Base-by-base conservation (phyloP, 2,888 invertebrate genomes). In the Cyclophora punctaria region DNA sequence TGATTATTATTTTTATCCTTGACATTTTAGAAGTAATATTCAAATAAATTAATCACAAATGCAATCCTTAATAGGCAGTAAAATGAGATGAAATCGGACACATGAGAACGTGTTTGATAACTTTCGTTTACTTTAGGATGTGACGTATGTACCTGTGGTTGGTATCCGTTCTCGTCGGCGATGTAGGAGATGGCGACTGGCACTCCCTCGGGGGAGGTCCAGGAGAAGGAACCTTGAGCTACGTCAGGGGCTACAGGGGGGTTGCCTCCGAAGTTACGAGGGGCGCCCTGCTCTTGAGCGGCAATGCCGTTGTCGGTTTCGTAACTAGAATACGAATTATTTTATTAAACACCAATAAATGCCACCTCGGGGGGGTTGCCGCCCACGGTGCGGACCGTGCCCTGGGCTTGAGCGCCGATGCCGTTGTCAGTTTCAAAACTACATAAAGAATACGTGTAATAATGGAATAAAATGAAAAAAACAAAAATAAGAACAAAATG, bases 151-250 rank as follows among this genome's bases (percentile, higher is more conserved):
- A 83, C 93, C 74, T 86, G 77, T 35, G 93, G 90, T 57, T 91
- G 91, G 89, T 91, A 93, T 52, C 94, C 93, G 59, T 92, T 91
- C 72, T 93, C 93, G 62, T 93, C 92, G 59, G 94, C 93, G 51
- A 89, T 68, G 77, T 93, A 94, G 45, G 81, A 77, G 53, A 93
- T 71, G n/a, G 78, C 68, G 62, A 92, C 83, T 7, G 83, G 82
- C 44, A 88, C 78, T n/a, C 93, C 93, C 59, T 93, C 93, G 7
- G 91, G 91, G 34, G 91, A 89, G 3, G 83, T 87, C 77, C 85
- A 90, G 40, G 86, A 76, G 80, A 82, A 92, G 2, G 83, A 78
- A 34, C 91, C 91, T 60, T 89, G 83, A n/a, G 83, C 83, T 47
- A 87, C 89, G n/a, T 54, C 68, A 4, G 80, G 69, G 3, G 49